Conservation (phyloP, 2,888 invertebrate genomes). For the Synergus itoensis region DNA sequence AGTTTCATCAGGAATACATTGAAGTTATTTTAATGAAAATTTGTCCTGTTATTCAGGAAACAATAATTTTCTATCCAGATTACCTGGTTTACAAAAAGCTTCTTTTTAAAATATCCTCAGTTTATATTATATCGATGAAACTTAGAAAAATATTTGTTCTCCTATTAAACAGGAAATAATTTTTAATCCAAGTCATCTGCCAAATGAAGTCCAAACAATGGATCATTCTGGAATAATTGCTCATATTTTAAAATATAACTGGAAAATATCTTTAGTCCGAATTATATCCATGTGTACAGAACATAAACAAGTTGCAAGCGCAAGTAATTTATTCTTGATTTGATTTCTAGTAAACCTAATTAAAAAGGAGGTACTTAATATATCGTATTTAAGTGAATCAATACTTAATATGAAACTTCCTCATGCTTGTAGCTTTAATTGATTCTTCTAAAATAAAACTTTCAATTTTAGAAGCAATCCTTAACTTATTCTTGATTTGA, state of each 20-base stretch:
- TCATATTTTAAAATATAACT: too few species aligned
- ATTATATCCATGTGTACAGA: too few species aligned
- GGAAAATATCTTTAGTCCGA: too few species aligned
- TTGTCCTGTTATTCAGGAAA: too few species aligned
- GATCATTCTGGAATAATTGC: too few species aligned
- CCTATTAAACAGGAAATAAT: neutral
- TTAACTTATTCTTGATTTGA: neutral
- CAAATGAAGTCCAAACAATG: too few species aligned
- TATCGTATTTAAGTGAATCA: neutral
- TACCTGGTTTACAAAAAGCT: neutral
- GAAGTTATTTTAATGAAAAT: too few species aligned
- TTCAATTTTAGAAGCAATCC: neutral
- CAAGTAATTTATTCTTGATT: neutral
- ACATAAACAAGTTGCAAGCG: too few species aligned
- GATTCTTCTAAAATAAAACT: neutral
- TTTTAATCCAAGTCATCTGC: neutral
- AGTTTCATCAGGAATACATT: too few species aligned
- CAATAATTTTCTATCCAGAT: too few species aligned
- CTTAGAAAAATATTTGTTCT: neutral
- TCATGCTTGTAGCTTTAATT: neutral
- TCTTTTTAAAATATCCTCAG: neutral
- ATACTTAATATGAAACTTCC: neutral
- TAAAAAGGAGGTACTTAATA: neutral
- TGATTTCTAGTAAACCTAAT: conserved; percentile 6
- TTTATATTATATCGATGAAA: neutral